Evolutionary conservation across 2,113 vertebrate species (phyloP).

Genomic region (Varanus komodoensis): DNA sequence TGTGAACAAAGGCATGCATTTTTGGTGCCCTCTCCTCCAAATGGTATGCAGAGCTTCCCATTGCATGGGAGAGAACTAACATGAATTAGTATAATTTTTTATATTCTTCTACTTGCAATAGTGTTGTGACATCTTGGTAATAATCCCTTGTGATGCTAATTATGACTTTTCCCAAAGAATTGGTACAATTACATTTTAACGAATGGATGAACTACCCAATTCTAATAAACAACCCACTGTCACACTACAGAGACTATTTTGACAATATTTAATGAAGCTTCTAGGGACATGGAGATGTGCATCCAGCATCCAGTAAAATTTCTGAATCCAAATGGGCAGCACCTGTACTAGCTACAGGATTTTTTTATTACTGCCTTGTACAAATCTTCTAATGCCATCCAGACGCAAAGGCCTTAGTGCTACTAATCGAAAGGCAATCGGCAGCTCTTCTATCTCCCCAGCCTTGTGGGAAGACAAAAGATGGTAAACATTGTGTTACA

Average conservation of each 20-base stretch:
- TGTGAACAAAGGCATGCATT: not conserved
- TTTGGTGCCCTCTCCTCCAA: not conserved
- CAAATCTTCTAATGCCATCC: not conserved
- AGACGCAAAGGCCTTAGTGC: not conserved
- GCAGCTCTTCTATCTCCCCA: not conserved
- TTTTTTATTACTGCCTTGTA: not conserved
- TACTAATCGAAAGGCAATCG: not conserved
- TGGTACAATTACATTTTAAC: conserved; percentile 9
- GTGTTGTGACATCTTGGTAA: not conserved
- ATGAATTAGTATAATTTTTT: not conserved
- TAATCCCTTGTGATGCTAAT: conserved; percentile 3
- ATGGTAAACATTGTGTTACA: not conserved
- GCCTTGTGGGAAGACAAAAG: not conserved
- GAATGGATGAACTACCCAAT: not conserved
- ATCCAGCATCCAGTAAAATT: not conserved
- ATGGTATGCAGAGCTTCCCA: not conserved
- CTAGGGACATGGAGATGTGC: not conserved
- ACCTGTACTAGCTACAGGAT: not conserved
- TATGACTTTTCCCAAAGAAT: not conserved
- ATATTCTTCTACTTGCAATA: not conserved
- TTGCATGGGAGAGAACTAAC: not conserved
- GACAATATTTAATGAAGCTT: not conserved
- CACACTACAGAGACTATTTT: not conserved
- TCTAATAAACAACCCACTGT: not conserved
- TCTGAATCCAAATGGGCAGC: not conserved